Base-by-base conservation (phyloP, 2,113 vertebrate genomes). In the Xiphophorus maculatus region DNA sequence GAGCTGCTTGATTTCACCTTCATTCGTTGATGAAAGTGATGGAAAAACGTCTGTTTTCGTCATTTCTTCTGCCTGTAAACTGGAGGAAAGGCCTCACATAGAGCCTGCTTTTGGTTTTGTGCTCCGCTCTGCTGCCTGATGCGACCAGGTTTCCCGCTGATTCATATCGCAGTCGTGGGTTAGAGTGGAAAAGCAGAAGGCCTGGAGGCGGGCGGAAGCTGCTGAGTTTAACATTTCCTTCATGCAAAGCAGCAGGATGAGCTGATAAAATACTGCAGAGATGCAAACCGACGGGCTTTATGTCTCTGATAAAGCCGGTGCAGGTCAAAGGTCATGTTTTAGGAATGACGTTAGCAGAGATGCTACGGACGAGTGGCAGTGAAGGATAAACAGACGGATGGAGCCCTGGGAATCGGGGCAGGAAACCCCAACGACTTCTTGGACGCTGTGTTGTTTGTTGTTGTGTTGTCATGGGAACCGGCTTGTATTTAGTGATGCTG, bases 361-460 rank as follows among this genome's bases (percentile, higher is more conserved):
- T 44, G 44, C 13, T 33, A 30, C 74, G 2, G 64, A 71, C 28
- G 40, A 61, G 33, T 66, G 48, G 30, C 12, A 82, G 80, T 66
- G 48, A 66, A 65, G 33, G 58, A 78, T 81, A 79, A 82, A 87
- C 69, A 84, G 65, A 71, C 65, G 61, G 72, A 8, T 65, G 71
- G 74, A 80, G 69, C 17, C 5, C 27, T 83, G 65, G 82, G 15
- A 85, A 84, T 66, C 61, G 71, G 77, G 82, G 75, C 76, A 83
- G 84, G 88, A 91, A 92, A 87, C 84, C 83, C 86, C 79, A 78
- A 65, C 82, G 81, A 70, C 83, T 84, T 87, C 27, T 85, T 89
- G 89, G 81, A 80, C 42, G 64, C 58, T 58, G 63, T 84, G 65
- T 64, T 95, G 89, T 95, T 93, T 94, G 90, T 94, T 94, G 87